These are phyloP conservation scores for Alligator mississippiensis DNA, from an alignment of 2,113 vertebrate species.

Conservation along the genomic window DNA sequence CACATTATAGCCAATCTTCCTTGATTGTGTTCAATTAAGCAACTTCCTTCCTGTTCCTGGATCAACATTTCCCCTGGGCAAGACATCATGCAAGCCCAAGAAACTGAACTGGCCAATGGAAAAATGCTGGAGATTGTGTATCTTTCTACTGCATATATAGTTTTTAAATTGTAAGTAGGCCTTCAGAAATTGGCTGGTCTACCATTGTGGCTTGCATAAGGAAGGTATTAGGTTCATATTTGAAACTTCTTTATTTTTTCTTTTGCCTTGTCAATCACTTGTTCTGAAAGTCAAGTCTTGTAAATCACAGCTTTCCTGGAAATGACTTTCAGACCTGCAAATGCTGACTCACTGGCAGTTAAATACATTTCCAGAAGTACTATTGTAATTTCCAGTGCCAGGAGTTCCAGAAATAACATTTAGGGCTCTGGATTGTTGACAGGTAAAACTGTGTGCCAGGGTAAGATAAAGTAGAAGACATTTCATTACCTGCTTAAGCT, in stretches of 20 bases:
- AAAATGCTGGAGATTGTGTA: background rate
- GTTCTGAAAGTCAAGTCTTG: slow-evolving; percentile 46
- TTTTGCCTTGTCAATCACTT: background rate
- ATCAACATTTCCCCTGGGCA: background rate
- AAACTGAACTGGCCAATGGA: background rate
- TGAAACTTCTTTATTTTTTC: slow-evolving; percentile 15
- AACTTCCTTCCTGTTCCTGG: background rate
- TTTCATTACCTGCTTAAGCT: slow-evolving; percentile 25
- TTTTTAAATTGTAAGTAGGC: background rate
- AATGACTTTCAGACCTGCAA: slow-evolving; percentile 55
- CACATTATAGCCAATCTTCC: background rate
- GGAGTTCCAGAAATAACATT: slow-evolving; percentile 54
- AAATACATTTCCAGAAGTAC: slow-evolving; percentile 42
- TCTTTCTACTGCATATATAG: background rate
- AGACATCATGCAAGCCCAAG: background rate
- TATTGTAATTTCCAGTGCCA: slow-evolving; percentile 33
- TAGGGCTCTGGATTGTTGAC: slow-evolving; percentile 27
- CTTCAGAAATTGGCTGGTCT: background rate
- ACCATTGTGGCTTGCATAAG: background rate
- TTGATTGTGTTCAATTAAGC: background rate
- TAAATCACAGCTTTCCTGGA: slow-evolving; percentile 68
- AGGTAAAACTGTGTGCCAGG: slow-evolving; percentile 23
- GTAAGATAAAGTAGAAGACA: slow-evolving; percentile 7
- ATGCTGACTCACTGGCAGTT: slow-evolving; percentile 66
- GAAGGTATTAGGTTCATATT: background rate